phyloP scores from a whole-genome alignment of 2,888 invertebrate genomes.

The Poecilus cupreus region DNA sequence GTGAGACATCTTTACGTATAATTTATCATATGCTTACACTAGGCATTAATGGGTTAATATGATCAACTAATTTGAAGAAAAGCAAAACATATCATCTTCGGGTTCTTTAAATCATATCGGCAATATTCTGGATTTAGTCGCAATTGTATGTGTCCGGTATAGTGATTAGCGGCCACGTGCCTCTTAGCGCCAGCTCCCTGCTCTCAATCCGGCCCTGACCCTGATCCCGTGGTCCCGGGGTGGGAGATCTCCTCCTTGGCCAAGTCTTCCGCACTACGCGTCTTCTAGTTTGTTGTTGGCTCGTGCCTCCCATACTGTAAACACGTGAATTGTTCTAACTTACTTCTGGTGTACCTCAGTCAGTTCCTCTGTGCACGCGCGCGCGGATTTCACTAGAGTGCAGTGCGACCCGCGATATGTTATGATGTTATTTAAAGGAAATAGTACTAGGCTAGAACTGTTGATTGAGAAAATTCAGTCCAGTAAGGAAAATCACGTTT shows the following conservation, averaged over 20 bases:
- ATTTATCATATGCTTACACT: too few species aligned
- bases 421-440: constrained; percentile 88
- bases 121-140: too few species aligned
- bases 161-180: too few species aligned
- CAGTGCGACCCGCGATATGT: background rate
- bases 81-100: too few species aligned
- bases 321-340: background rate
- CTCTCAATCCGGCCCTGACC: background rate
- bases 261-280: constrained; percentile 1
- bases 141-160: background rate
- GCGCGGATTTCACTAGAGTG: background rate
- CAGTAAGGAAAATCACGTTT: constrained; percentile 80
- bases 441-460: constrained; percentile 88
- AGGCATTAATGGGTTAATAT: too few species aligned
- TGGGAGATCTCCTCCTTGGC: constrained; percentile 6
- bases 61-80: too few species aligned
- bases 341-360: background rate
- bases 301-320: constrained; percentile 23
- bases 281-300: constrained; percentile 49
- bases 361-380: background rate
- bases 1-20: too few species aligned
- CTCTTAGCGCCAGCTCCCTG: too few species aligned
- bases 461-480: constrained; percentile 92
- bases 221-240: background rate
- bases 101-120: too few species aligned